Evolutionary conservation across 2,888 invertebrate genomes (phyloP).

Genomic region (Rhorus exstirpatorius): DNA sequence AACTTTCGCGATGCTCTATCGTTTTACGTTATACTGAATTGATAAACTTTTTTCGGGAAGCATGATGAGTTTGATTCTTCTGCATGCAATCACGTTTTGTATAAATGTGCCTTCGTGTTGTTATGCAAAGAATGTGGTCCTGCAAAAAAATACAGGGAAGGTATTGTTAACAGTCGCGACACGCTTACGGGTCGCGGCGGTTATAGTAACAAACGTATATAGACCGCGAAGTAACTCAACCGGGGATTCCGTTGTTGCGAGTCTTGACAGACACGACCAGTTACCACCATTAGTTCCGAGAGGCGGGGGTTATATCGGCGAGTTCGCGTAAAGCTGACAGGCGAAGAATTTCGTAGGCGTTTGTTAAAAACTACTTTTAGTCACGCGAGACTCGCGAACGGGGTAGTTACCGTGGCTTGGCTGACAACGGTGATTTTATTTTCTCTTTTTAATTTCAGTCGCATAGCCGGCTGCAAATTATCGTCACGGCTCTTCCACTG

Average conservation of each 20-base stretch:
- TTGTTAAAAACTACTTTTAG: conserved; percentile 76
- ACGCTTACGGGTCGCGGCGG: conserved; percentile 2
- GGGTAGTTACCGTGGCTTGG: conserved; percentile 24
- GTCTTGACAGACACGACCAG: conserved; percentile 54
- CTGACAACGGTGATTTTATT: conserved; percentile 27
- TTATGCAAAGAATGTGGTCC: conserved; percentile 25
- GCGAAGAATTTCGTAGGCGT: conserved; percentile 72
- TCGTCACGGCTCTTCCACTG: conserved; percentile 17
- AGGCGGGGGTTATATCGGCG: conserved; percentile 43
- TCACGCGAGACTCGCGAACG: conserved; percentile 76
- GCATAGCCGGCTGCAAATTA: conserved; percentile 8
- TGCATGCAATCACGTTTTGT: too few relatives aligned
- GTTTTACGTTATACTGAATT: background rate
- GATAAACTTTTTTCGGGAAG: background rate
- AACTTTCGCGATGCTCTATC: too few relatives aligned
- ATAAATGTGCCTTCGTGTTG: background rate
- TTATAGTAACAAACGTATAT: conserved; percentile 31
- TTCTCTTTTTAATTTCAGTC: conserved; percentile 19
- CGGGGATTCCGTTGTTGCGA: conserved; percentile 10
- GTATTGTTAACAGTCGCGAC: background rate
- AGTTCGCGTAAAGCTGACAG: conserved; percentile 54
- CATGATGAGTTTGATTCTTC: too few relatives aligned
- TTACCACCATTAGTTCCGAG: conserved; percentile 67
- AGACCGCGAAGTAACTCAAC: conserved; percentile 25
- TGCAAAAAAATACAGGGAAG: background rate